Evolutionary conservation across 64 coral and sea anemone genomes (phyloP).

Genomic region (Pocillopora verrucosa): DNA sequence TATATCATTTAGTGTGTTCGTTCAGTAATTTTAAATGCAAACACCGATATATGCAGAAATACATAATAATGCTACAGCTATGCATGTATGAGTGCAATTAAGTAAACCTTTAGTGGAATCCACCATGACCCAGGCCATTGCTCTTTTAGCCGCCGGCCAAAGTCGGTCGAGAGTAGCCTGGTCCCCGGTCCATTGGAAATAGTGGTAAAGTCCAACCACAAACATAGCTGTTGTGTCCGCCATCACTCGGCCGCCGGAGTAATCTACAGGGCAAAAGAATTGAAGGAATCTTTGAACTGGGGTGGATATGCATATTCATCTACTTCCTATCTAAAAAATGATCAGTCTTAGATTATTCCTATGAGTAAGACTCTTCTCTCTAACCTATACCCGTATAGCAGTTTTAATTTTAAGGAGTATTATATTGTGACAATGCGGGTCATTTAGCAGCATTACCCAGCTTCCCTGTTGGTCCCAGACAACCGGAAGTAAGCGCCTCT

Average conservation of each 20-base stretch:
- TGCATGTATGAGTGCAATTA: not conserved
- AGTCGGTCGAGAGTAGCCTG: conserved; percentile 53
- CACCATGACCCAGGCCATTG: conserved; percentile 66
- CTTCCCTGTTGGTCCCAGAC: conserved; percentile 80
- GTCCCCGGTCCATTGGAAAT: conserved; percentile 84
- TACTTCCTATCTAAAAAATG: too few species aligned
- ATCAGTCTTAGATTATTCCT: too few species aligned
- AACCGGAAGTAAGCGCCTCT: conserved; percentile 81
- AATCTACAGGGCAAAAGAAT: conserved; percentile 44
- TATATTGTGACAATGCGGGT: too few species aligned
- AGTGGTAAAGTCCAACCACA: conserved; percentile 84
- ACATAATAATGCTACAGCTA: not conserved
- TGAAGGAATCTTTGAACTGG: not conserved
- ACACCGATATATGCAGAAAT: not conserved
- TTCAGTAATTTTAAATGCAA: too few species aligned
- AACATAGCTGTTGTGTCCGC: conserved; percentile 80
- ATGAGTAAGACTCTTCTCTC: too few species aligned
- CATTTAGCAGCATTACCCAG: conserved; percentile 51
- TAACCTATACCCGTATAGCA: too few species aligned
- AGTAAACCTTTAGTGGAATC: conserved; percentile 76
- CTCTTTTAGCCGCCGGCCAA: conserved; percentile 75
- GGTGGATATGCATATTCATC: too few species aligned
- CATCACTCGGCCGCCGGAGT: conserved; percentile 87
- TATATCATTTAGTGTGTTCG: too few species aligned
- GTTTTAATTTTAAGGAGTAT: too few species aligned